Evolutionary conservation across 2,888 invertebrate species (phyloP).

Genomic region (Abrostola triplasia): DNA sequence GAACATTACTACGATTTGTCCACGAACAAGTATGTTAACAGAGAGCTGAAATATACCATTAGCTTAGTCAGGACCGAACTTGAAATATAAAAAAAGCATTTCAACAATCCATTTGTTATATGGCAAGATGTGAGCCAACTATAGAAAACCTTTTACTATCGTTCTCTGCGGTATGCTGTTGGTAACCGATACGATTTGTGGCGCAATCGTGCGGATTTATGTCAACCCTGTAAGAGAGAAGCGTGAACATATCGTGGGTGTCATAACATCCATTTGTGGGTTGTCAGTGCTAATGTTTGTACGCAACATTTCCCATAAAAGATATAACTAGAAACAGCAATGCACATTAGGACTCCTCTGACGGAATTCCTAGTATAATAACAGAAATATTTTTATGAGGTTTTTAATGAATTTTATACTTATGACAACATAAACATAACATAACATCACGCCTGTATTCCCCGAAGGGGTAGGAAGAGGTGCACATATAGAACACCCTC

Average conservation of each 20-base stretch:
- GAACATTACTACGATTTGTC: background rate
- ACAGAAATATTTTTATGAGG: too few relatives aligned
- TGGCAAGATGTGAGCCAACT: conserved; percentile 22
- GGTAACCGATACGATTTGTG: conserved; percentile 42
- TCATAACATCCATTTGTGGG: conserved; percentile 21
- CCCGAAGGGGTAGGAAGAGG: too few relatives aligned
- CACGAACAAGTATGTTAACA: background rate
- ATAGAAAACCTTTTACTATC: conserved; percentile 19
- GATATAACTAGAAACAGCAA: too few relatives aligned
- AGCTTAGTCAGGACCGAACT: background rate
- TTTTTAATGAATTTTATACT: too few relatives aligned
- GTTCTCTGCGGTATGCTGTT: background rate
- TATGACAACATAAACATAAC: too few relatives aligned
- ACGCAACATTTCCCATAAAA: too few relatives aligned
- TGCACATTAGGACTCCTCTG: too few relatives aligned
- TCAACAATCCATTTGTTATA: conserved; percentile 20
- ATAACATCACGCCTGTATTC: too few relatives aligned
- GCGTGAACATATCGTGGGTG: conserved; percentile 22
- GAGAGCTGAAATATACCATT: background rate
- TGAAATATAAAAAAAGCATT: conserved; percentile 3
- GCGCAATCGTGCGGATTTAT: conserved; percentile 39
- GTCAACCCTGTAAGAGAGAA: conserved; percentile 3
- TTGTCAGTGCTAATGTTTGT: conserved; percentile 15
- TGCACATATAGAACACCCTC: too few relatives aligned
- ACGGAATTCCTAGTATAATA: too few relatives aligned